phyloP scores from a whole-genome alignment of 2,113 vertebrate genomes.

The Barbus barbus region DNA sequence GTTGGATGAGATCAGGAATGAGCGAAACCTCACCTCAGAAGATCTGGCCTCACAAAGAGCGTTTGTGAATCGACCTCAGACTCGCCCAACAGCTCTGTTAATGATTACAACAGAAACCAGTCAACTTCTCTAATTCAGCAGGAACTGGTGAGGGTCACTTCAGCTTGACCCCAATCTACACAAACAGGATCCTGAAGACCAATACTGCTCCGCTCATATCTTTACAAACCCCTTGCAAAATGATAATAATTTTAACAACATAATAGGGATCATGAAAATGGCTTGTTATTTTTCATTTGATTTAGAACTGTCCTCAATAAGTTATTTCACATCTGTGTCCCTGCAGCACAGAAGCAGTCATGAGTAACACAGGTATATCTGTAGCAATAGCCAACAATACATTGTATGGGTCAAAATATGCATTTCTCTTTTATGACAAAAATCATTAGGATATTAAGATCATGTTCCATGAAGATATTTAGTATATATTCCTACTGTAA shows the following conservation, averaged over 20 bases:
- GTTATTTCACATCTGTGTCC: background rate
- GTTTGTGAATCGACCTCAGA: background rate
- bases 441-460: no score
- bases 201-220: background rate
- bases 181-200: background rate
- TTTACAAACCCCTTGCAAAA: background rate
- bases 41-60: background rate
- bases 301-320: background rate
- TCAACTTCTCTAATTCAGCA: background rate
- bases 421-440: no score
- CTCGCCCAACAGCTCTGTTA: no score
- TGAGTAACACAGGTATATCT: no score
- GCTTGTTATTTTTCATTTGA: background rate
- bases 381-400: no score
- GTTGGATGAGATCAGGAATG: conserved; percentile 35
- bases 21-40: background rate
- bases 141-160: background rate
- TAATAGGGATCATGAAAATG: background rate
- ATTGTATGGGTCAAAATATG: no score
- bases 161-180: background rate
- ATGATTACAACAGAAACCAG: background rate
- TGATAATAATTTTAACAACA: background rate
- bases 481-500: no score
- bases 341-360: no score
- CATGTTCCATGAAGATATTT: no score